A percentile compares a stretch with the other conserved stretches of the same genome.
Evolutionary conservation across 92 coral and sea anemone genomes (phyloP).

Genomic region (Epizoanthus illoricatus): DNA sequence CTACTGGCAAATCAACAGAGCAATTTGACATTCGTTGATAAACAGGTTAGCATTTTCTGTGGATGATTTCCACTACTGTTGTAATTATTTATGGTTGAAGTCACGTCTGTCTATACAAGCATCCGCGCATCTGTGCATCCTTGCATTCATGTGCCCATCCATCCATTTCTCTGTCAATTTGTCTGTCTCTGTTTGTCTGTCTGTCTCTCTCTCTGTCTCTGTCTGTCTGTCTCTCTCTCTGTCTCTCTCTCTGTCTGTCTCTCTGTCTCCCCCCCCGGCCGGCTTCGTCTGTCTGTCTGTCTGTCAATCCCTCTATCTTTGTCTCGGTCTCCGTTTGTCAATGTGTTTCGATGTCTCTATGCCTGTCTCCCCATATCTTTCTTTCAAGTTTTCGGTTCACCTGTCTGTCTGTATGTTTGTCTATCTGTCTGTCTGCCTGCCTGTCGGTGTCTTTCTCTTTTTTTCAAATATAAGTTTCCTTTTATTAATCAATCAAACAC

Average conservation of each 20-base stretch:
- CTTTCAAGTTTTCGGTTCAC: no score
- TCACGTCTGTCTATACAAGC: neutral
- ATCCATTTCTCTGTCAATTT: neutral
- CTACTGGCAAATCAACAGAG: constrained; percentile 36
- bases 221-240: no score
- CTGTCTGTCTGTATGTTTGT: no score
- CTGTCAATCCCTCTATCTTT: neutral
- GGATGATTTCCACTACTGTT: neutral
- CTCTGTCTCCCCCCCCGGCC: no score
- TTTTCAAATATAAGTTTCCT: no score
- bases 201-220: no score
- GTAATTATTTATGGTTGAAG: neutral
- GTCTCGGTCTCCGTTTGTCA: neutral
- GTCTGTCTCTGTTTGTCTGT: no score
- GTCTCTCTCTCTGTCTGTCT: no score
- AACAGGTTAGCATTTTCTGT: constrained; percentile 56
- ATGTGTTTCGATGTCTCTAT: neutral
- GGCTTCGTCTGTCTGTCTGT: neutral
- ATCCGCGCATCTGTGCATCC: neutral
- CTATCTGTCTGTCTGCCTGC: no score
- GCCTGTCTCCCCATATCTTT: neutral
- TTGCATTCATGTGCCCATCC: neutral
- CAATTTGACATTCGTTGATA: constrained; percentile 54
- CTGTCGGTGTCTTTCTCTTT: no score
- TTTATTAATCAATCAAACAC: no score